Base-by-base conservation (phyloP, 2,113 vertebrate species). In the Emydura subglobosa region DNA sequence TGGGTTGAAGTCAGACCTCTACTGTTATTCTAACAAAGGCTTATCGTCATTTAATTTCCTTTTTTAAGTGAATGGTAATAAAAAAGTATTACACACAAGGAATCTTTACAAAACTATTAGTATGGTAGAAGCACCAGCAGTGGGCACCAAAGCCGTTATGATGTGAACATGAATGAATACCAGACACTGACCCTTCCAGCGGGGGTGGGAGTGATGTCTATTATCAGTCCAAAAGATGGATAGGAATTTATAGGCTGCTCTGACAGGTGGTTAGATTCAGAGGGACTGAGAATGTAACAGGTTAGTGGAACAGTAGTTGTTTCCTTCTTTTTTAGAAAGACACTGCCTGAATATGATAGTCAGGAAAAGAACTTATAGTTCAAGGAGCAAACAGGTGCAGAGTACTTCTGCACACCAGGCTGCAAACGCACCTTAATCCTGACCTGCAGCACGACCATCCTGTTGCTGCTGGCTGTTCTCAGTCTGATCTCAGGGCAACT, bases 111-210 rank as follows among this genome's bases (percentile, higher is more conserved):
- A 83, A 89, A 49, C 90, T 5, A 9, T 94, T 91, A 94, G 92
- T 87, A 95, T 82, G 94, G 94, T 59, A 98, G 93, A 94, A 97
- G 95, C 96, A 89, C 97, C 95, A 97, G 97, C 96, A 96, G 78
- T 95, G 98, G 95, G 98, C 97, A 98, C 98, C 98, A 97, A 98
- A 98, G 98, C 98, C 98, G 97, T 98, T 97, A 98, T 98, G 98
- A 98, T 98, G 98, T 97, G 97, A 98, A 72, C 21, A 2, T 49
- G 65, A 96, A 95, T 16, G 51, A 86, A 93, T 79, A 82, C 4
- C 2, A 80, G 87, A 88, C 16, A 49, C 68, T 0, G 0, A 85
- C 80, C 85, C 91, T 92, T 82, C 42, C 90, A 83, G 89, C 50
- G 83, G 29, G 59, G 59, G 29, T 3, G 12, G 57, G 5, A 5